These are phyloP conservation scores for Poecilia picta DNA, from an alignment of 2,797 vertebrate genomes.

Conservation along the genomic window DNA sequence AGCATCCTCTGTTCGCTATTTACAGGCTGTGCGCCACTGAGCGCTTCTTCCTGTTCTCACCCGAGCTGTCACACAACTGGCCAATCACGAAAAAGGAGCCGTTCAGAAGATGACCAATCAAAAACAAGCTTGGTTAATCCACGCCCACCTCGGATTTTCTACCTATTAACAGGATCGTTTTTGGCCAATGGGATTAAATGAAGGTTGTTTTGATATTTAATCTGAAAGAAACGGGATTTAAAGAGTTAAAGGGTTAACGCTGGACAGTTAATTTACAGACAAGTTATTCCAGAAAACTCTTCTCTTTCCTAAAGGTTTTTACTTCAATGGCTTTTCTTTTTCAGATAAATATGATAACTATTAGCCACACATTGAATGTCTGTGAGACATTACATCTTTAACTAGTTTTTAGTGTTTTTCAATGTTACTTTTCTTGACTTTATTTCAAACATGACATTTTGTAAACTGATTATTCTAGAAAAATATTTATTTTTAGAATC, in stretches of 20 bases:
- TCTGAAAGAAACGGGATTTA: background rate
- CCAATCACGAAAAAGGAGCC: constrained; percentile 54
- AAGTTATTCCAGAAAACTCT: background rate
- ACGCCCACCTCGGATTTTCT: constrained; percentile 4
- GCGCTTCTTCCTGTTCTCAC: constrained; percentile 63
- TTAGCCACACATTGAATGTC: background rate
- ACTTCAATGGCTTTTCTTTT: background rate
- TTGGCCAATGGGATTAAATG: background rate
- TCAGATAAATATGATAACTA: no score
- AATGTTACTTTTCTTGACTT: background rate
- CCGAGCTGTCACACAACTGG: constrained; percentile 4
- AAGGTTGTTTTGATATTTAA: background rate
- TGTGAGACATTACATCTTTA: background rate
- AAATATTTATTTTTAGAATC: background rate
- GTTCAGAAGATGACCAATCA: constrained; percentile 42
- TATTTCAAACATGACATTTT: background rate
- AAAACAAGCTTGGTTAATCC: background rate
- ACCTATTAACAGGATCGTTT: background rate
- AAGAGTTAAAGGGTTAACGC: no score
- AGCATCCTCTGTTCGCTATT: constrained; percentile 70
- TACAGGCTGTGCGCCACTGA: constrained; percentile 59
- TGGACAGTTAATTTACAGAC: background rate
- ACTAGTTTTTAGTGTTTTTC: background rate
- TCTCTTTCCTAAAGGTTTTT: background rate
- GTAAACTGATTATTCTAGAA: background rate